Base-by-base conservation (phyloP, 2,888 invertebrate species). In the Hetaerina titia region DNA sequence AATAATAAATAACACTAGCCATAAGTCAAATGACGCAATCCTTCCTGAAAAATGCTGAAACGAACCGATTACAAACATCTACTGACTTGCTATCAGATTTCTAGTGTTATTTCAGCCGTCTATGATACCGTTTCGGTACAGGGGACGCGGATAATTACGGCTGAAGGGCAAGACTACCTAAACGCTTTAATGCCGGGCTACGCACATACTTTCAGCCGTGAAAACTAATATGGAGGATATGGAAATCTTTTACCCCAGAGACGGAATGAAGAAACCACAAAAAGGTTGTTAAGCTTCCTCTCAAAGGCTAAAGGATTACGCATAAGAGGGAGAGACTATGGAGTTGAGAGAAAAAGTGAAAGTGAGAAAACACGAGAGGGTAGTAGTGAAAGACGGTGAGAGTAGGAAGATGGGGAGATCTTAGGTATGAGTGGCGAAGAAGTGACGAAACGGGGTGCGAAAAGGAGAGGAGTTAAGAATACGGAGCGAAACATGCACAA, bases 241-340 rank as follows among this genome's bases (percentile, higher is more conserved):
- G 81, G 81, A 81, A 81, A 81, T 81, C 15, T 81, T 81, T 31
- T 31, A 31, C 25, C 81, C 31, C 15, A 31, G 31, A 81, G 81
- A 31, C 81, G 81, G 25, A 81, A 13, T 31, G 31, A 81, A 81
- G 81, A 81, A 81, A 81, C 81, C 81, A 81, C 25, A 81, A 81
- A 81, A 81, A 81, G 81, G 81, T 81, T 81, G 81, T 81, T 45
- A 81, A 81, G 25, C 81, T 22, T 9, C 81, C 81, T 25, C 81
- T 81, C 11, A 25, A 81, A 1, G 81, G 81, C 31, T 81, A n/a
- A 81, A 81, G 81, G 81, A 81, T 81, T 81, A 81, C 31, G 31
- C 81, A 11, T 31, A 57, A 56, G 64, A 22, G n/a, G 57, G 89
- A 89, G 89, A 56, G 89, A 19, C 56, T 19, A 89, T 22, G 19